These are phyloP conservation scores for Charaxes varanes DNA, from an alignment of 1,140 invertebrate genomes.

Conservation along the genomic window DNA sequence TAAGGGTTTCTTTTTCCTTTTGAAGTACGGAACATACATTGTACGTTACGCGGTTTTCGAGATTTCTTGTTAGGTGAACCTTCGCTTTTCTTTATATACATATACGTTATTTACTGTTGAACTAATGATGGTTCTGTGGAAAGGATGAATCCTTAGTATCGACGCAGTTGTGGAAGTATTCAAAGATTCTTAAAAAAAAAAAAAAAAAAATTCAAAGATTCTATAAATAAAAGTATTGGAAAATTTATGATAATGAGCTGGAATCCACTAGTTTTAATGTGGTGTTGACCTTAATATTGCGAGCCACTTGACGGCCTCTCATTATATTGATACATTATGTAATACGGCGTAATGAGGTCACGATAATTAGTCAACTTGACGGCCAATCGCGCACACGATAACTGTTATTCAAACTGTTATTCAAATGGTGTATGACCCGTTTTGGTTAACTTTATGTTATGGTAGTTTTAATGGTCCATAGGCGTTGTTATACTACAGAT, in stretches of 20 bases:
- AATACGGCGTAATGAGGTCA: slow-evolving; percentile 11
- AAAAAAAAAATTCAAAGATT: too few species aligned
- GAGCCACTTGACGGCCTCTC: slow-evolving; percentile 1
- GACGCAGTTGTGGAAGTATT: too few species aligned
- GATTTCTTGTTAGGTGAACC: too few species aligned
- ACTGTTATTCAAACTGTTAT: slow-evolving; percentile 6
- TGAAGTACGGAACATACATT: too few species aligned
- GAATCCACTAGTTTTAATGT: slow-evolving; percentile 2
- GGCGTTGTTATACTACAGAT: not conserved
- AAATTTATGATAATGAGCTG: slow-evolving; percentile 1
- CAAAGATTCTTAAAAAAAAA: too few species aligned
- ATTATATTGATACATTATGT: slow-evolving; percentile 14
- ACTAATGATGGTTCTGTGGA: too few species aligned
- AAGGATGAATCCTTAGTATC: too few species aligned
- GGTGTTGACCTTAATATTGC: slow-evolving; percentile 2
- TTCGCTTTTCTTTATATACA: too few species aligned
- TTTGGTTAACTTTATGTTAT: slow-evolving; percentile 2
- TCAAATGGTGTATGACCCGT: not conserved
- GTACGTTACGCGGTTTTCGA: too few species aligned
- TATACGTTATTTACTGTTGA: too few species aligned
- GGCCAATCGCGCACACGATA: slow-evolving; percentile 7
- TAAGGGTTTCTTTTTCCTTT: too few species aligned
- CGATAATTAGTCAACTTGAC: slow-evolving; percentile 11
- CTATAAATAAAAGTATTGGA: too few species aligned
- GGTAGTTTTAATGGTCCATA: not conserved